These are phyloP conservation scores for Catharus ustulatus DNA, from an alignment of 2,797 vertebrate species.

Conservation along the genomic window DNA sequence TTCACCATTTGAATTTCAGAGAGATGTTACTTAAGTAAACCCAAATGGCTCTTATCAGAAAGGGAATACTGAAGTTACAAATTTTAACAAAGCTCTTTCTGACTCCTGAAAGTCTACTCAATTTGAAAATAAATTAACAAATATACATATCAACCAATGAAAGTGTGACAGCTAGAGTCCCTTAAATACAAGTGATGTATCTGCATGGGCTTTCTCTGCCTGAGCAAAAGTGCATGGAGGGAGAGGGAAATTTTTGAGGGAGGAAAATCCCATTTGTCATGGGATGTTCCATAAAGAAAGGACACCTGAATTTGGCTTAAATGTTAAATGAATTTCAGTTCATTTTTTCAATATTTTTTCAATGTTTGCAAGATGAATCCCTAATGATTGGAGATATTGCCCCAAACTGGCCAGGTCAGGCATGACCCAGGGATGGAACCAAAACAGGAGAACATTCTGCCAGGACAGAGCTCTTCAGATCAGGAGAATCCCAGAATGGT, in stretches of 20 bases:
- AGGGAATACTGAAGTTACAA: neutral
- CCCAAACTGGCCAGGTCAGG: rapidly evolving
- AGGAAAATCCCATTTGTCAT: neutral
- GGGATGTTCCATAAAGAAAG: neutral
- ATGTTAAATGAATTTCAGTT: neutral
- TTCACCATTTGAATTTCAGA: neutral
- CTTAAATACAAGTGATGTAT: neutral
- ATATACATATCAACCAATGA: neutral
- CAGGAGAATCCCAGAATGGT: neutral
- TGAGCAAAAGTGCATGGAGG: neutral
- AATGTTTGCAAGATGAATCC: neutral
- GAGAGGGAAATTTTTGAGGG: neutral
- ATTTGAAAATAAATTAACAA: neutral
- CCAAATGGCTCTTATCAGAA: neutral
- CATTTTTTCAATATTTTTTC: neutral
- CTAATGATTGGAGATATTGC: neutral
- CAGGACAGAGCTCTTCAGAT: neutral
- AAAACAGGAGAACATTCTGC: neutral
- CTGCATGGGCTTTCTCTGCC: neutral
- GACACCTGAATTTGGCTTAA: neutral
- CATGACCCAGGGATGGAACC: neutral
- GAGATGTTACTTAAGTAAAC: neutral
- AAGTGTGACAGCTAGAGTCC: neutral
- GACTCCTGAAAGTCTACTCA: neutral
- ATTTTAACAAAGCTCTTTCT: neutral